Percentiles rank a stretch among this genome's conserved stretches.
These are phyloP conservation scores for Karalla daura DNA, from an alignment of 2,797 vertebrate species.

Conservation along the genomic window DNA sequence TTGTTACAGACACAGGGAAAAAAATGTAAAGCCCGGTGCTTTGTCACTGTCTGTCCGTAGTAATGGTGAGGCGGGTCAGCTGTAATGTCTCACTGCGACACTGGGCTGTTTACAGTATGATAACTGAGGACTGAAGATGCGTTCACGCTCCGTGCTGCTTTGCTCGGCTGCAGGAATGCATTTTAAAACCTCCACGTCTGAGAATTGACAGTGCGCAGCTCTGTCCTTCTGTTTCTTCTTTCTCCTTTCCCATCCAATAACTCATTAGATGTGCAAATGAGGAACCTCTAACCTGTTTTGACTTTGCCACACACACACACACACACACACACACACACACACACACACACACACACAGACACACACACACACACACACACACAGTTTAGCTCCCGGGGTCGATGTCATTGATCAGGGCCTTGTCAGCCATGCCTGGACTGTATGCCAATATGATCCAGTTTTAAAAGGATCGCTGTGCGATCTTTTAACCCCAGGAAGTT, in stretches of 20 bases:
- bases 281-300: conserved; percentile 15
- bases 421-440: conserved; percentile 22
- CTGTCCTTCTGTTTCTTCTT: too few relatives aligned
- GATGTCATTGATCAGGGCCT: conserved; percentile 58
- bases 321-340: background rate
- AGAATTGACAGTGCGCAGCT: too few relatives aligned
- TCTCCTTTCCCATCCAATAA: conserved; percentile 26
- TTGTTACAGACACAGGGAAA: too few relatives aligned
- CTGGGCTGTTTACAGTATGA: too few relatives aligned
- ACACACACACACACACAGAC: background rate
- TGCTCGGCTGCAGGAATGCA: too few relatives aligned
- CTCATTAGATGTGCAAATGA: conserved; percentile 56
- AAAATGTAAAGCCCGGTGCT: too few relatives aligned
- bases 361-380: background rate
- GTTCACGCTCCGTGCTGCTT: too few relatives aligned
- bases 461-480: conserved; percentile 33
- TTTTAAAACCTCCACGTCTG: too few relatives aligned
- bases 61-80: too few relatives aligned
- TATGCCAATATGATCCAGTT: conserved; percentile 17
- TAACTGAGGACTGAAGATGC: too few relatives aligned
- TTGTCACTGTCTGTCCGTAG: too few relatives aligned
- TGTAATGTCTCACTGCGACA: too few relatives aligned
- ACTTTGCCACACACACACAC: conserved; percentile 9
- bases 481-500: conserved; percentile 20
- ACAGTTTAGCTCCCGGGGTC: conserved; percentile 22